phyloP scores from a whole-genome alignment of 1,140 invertebrate species.

The Calycopis cecrops region DNA sequence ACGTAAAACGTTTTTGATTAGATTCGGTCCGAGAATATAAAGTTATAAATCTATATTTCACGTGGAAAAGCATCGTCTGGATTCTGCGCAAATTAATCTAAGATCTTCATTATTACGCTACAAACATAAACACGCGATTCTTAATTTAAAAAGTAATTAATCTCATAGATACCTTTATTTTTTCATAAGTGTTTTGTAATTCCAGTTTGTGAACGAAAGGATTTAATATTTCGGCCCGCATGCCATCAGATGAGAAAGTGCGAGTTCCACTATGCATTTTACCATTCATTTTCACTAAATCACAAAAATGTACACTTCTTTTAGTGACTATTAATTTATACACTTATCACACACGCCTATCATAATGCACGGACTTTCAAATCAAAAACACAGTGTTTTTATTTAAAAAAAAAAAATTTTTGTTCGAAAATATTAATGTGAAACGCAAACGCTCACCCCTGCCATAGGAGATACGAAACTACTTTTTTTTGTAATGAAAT shows the following conservation, averaged over 20 bases:
- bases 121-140: conserved; percentile 11
- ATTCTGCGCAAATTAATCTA: conserved; percentile 29
- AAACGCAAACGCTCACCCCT: neutral
- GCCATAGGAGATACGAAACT: neutral
- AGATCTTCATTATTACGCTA: conserved; percentile 10
- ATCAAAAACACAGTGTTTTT: neutral
- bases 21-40: too few species aligned
- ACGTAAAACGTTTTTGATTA: too few species aligned
- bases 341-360: conserved; percentile 33
- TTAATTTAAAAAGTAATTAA: conserved; percentile 2
- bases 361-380: neutral
- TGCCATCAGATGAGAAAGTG: conserved; percentile 67
- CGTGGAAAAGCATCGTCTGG: neutral
- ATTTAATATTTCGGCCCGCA: conserved; percentile 79
- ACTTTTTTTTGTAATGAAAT: conserved; percentile 3
- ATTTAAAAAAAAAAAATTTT: neutral
- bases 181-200: conserved; percentile 88
- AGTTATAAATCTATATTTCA: too few species aligned
- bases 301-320: conserved; percentile 28
- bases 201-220: conserved; percentile 90
- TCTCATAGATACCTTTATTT: conserved; percentile 82
- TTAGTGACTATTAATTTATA: conserved; percentile 32
- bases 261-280: conserved; percentile 69
- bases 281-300: conserved; percentile 69
- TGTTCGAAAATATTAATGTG: neutral